A percentile compares a stretch with the other conserved stretches of the same genome.
Conservation (phyloP, 2,888 invertebrate species). For the Caenorhabditis drosophilae region DNA sequence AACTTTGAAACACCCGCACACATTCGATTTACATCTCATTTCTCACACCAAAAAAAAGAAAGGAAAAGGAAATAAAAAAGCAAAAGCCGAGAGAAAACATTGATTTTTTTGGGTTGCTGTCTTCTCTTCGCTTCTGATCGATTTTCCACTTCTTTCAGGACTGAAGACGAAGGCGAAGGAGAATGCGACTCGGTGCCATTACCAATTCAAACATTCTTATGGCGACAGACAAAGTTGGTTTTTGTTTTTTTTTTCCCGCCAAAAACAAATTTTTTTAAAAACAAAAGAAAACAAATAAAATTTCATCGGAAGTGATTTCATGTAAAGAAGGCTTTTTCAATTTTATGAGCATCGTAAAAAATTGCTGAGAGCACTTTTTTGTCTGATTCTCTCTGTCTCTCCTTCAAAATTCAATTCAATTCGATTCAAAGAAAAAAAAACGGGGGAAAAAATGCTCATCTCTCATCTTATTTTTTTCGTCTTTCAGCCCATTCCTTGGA, state of each 20-base stretch:
- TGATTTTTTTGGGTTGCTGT: background rate
- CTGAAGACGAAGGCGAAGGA: constrained; percentile 70
- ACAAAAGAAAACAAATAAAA: background rate
- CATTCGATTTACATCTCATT: no score
- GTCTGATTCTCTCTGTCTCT: no score
- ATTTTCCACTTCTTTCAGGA: constrained; percentile 50
- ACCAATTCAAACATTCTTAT: constrained; percentile 93
- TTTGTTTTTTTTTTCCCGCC: constrained; percentile 1
- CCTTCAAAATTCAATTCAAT: no score
- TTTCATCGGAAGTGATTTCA: background rate
- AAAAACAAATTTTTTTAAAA: background rate
- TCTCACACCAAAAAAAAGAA: no score
- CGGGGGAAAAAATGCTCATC: no score
- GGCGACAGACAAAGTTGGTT: constrained; percentile 86
- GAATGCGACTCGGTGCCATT: constrained; percentile 82
- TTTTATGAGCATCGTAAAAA: no score
- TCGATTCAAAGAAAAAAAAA: no score
- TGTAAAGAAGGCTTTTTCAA: no score
- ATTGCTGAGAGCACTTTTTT: no score
- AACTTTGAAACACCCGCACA: no score
- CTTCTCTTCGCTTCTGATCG: no score
- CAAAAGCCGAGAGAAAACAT: background rate
- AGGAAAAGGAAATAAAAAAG: background rate
- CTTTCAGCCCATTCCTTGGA: constrained; percentile 87
- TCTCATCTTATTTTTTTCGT: no score